These are phyloP conservation scores for Lumbricus terrestris DNA, from an alignment of 2,888 invertebrate genomes.

Conservation along the genomic window DNA sequence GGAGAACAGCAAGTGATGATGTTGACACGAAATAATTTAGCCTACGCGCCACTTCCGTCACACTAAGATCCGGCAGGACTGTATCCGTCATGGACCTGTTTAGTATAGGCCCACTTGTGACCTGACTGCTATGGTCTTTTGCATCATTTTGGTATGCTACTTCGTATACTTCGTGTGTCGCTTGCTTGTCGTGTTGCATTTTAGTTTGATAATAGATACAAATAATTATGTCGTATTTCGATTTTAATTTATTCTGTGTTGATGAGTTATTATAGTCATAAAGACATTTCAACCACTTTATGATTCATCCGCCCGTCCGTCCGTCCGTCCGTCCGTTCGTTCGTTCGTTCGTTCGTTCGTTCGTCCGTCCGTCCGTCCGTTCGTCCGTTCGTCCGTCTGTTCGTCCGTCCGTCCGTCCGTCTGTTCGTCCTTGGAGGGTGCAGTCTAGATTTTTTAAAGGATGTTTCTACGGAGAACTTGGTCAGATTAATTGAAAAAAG, in stretches of 20 bases:
- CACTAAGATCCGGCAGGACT: neutral
- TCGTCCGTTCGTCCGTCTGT: neutral
- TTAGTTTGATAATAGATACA: slow-evolving; percentile 3
- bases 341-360: neutral
- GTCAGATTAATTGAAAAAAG: no score
- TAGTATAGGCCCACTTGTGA: no score
- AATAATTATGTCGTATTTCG: neutral
- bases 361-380: neutral
- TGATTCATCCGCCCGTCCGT: no score
- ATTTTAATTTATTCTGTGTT: neutral
- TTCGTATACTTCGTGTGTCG: neutral
- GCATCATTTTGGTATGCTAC: neutral
- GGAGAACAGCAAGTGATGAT: no score
- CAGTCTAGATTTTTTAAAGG: no score
- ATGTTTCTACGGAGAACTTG: no score
- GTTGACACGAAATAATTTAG: neutral
- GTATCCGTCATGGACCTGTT: no score
- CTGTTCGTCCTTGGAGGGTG: neutral
- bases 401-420: neutral
- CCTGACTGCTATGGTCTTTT: neutral
- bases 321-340: neutral
- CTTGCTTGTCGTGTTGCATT: neutral
- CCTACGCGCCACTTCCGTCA: neutral
- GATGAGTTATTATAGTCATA: neutral
- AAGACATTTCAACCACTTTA: neutral